Evolutionary conservation across 2,797 vertebrate species (phyloP).

Genomic region (Acomys russatus): DNA sequence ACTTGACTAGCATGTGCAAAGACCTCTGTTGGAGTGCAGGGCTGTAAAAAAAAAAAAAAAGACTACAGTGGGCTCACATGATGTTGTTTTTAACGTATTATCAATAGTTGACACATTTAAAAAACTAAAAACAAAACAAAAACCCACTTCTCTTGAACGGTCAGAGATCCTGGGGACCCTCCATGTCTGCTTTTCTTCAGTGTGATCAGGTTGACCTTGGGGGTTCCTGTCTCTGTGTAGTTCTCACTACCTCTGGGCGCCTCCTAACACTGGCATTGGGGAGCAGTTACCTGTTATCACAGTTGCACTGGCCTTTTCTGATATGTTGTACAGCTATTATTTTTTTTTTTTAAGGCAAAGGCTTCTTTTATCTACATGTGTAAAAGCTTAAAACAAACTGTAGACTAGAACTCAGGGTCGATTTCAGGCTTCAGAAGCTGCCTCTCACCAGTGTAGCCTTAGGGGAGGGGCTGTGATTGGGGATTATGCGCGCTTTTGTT

Average conservation of each 20-base stretch:
- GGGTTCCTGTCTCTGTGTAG: too few relatives aligned
- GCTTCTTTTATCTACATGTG: not conserved
- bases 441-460: not conserved
- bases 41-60: not conserved
- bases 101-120: not conserved
- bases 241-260: too few relatives aligned
- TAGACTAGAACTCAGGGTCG: not conserved
- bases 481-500: not conserved
- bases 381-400: not conserved
- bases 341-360: too few relatives aligned
- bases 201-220: not conserved
- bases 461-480: too few relatives aligned
- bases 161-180: not conserved
- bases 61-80: not conserved
- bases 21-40: not conserved
- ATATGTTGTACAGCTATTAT: not conserved
- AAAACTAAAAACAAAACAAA: conserved; percentile 15
- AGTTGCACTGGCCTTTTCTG: not conserved
- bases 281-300: not conserved
- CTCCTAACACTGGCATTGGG: not conserved
- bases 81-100: not conserved
- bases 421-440: not conserved
- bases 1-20: too few relatives aligned
- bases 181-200: not conserved
- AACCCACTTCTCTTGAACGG: not conserved